phyloP scores from a whole-genome alignment of 23 tunicate species.

The Halocynthia aurantium region DNA sequence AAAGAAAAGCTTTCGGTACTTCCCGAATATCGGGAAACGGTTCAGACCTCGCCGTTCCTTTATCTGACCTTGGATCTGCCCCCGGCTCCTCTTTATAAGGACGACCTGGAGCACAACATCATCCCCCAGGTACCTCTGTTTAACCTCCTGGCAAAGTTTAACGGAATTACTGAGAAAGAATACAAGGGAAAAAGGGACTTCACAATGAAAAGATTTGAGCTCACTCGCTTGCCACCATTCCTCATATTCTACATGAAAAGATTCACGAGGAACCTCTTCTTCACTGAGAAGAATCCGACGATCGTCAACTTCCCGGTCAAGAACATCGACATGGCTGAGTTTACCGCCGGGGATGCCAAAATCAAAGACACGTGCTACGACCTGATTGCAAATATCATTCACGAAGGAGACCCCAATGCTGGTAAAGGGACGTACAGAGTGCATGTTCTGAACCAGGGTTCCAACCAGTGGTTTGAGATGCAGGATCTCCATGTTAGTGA shows the following conservation, averaged over 20 bases:
- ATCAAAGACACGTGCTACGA: constrained; percentile 79
- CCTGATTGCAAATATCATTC: constrained; percentile 88
- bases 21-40: constrained; percentile 77
- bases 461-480: constrained; percentile 89
- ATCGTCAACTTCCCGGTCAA: constrained; percentile 96
- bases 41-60: constrained; percentile 55
- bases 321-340: constrained; percentile 76
- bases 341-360: constrained; percentile 63
- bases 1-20: constrained; percentile 63
- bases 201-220: constrained; percentile 82
- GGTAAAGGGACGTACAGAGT: constrained; percentile 92
- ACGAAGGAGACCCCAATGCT: constrained; percentile 94
- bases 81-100: constrained; percentile 93
- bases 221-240: constrained; percentile 70
- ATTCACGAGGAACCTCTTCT: constrained; percentile 86
- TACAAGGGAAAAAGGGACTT: constrained; percentile 97
- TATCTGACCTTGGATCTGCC: constrained; percentile 86
- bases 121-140: constrained; percentile 91
- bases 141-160: constrained; percentile 83
- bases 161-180: constrained; percentile 85
- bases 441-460: constrained; percentile 78
- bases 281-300: constrained; percentile 93
- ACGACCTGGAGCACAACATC: constrained; percentile 89
- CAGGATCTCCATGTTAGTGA: constrained; percentile 89
- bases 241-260: constrained; percentile 94